Evolutionary conservation across 2,797 vertebrate genomes (phyloP), one percentile per base, ranked within the genome.

Genomic region (Syngnathus acus): DNA sequence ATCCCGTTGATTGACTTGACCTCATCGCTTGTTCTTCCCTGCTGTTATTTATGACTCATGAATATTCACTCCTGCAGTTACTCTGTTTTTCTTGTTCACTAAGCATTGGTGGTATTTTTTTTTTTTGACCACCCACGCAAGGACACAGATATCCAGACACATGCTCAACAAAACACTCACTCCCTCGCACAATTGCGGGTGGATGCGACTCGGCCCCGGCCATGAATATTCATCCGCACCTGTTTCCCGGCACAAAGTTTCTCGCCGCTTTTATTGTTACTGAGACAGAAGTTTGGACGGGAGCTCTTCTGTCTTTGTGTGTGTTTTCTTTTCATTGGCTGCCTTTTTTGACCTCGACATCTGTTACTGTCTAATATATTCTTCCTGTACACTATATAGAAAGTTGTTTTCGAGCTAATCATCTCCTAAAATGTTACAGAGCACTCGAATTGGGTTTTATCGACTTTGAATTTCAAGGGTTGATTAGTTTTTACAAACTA

Each of bases 211-310:
- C 9, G 55, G 57, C 79, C 17, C 45, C 19, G 14, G 5, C 21
- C 85, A 90, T 92, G 89, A 91, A 92, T 92, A 91, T 91, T 89
- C 89, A 92, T 86, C 65, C 78, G 83, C 89, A 91, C 87, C 89
- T 91, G 90, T 79, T 86, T 81, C 82, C 72, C 73, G 67, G 72
- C 78, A 76, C 72, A 83, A 83, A 83, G 78, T 82, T 87, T 87
- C 80, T 69, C 76, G 67, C 72, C 75, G 79, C 62, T 64, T 64
- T 38, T 42, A 64, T 64, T 64, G 43, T 51, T 50, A 78, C 72
- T 75, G 50, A 77, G 79, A 84, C 73, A 82, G 73, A 85, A 86
- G 77, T 87, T 88, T 78, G 79, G 83, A 81, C 60, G 59, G 47
- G 57, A 43, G 65, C 62, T 77, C 67, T 74, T 78, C 78, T 73